phyloP scores from a whole-genome alignment of 30 jellyfish, hydroid and myxozoan species.

The Hydra vulgaris region DNA sequence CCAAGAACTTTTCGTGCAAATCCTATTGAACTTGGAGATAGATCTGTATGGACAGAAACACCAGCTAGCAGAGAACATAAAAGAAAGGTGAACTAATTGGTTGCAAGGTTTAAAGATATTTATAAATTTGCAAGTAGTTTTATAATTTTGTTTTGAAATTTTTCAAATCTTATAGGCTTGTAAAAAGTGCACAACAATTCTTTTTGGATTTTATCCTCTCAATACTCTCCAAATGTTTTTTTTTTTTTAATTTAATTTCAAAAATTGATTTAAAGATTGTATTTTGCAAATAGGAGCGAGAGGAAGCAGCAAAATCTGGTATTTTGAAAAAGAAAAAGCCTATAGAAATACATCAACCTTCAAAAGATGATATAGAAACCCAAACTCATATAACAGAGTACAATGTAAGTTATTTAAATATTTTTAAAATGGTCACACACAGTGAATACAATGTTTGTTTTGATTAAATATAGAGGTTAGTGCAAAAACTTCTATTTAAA shows the following conservation, averaged over 20 bases:
- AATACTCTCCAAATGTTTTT: too few relatives aligned
- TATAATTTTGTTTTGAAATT: background rate
- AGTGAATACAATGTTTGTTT: too few relatives aligned
- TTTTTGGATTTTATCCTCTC: background rate
- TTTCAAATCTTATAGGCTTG: too few relatives aligned
- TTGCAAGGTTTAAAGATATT: background rate
- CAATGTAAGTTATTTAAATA: constrained; percentile 54
- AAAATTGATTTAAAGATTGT: too few relatives aligned
- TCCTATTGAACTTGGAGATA: constrained; percentile 48
- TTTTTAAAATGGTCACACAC: too few relatives aligned
- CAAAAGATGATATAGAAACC: constrained; percentile 49
- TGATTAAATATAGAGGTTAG: too few relatives aligned
- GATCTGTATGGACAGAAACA: constrained; percentile 89
- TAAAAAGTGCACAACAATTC: too few relatives aligned
- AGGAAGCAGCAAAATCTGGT: constrained; percentile 9
- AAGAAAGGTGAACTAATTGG: constrained; percentile 22
- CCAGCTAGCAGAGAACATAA: constrained; percentile 71
- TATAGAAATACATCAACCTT: constrained; percentile 14
- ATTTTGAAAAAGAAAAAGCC: constrained; percentile 7
- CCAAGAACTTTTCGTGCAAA: constrained; percentile 64
- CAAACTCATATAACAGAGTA: constrained; percentile 47
- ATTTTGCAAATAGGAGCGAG: constrained; percentile 19
- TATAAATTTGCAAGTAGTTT: background rate
- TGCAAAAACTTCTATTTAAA: too few relatives aligned
- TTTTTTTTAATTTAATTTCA: background rate